phyloP scores from a whole-genome alignment of 2,113 vertebrate genomes.

The Sinocyclocheilus maitianheensis region DNA sequence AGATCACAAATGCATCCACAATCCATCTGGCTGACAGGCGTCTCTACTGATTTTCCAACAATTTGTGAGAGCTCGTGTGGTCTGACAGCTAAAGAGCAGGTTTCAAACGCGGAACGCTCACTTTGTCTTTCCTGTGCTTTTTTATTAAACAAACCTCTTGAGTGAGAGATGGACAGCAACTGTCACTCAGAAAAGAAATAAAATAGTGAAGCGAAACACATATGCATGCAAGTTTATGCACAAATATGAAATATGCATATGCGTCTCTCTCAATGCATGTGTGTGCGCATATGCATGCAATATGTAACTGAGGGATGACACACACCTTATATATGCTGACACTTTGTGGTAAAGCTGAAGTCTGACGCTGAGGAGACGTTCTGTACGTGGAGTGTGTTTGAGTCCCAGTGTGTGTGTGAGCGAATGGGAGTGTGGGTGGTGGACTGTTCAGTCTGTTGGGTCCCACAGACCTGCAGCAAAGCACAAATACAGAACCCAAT shows the following conservation, averaged over 20 bases:
- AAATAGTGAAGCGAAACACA: not conserved
- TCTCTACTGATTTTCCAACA: not conserved
- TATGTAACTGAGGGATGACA: not conserved
- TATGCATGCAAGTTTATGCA: not conserved
- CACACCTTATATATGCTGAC: constrained; percentile 74
- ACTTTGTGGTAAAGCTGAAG: constrained; percentile 62
- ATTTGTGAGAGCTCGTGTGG: not conserved
- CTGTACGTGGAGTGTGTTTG: constrained; percentile 54
- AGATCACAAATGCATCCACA: constrained; percentile 16
- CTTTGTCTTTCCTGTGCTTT: not conserved
- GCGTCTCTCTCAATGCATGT: not conserved
- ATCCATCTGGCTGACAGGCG: constrained; percentile 26
- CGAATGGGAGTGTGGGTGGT: constrained; percentile 55
- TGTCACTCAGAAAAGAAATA: not conserved
- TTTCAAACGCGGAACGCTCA: not conserved
- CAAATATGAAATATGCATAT: not conserved
- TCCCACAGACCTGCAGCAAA: constrained; percentile 68
- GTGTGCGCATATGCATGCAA: not conserved
- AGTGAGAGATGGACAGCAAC: not conserved
- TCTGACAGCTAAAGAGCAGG: constrained; percentile 12
- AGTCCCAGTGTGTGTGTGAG: not conserved
- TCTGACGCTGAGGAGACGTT: constrained; percentile 61
- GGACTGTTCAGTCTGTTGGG: constrained; percentile 59
- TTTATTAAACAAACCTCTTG: constrained; percentile 1
- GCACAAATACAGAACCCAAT: not conserved